Evolutionary conservation across 2,797 vertebrate species (phyloP).

Genomic region (Micromesistius poutassou): DNA sequence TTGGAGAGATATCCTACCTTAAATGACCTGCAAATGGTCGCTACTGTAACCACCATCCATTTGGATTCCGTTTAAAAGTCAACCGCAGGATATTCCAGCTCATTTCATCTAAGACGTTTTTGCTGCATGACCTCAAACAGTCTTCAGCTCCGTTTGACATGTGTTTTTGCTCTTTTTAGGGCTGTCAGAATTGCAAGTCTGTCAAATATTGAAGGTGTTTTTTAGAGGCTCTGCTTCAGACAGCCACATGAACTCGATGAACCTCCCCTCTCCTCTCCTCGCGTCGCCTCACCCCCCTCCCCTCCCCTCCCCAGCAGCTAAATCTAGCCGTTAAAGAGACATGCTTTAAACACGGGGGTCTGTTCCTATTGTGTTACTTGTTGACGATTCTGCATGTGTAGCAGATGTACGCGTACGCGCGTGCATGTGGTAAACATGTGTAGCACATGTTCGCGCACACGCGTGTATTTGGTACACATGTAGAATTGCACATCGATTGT

Average conservation of each 20-base stretch:
- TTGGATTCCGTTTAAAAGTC: conserved; percentile 53
- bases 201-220: conserved; percentile 62
- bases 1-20: conserved; percentile 47
- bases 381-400: neutral
- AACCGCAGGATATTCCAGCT: conserved; percentile 33
- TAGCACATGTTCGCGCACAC: neutral
- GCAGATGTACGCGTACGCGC: neutral
- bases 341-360: conserved; percentile 12
- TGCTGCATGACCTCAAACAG: conserved; percentile 40
- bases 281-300: conserved; percentile 4
- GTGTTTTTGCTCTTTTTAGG: conserved; percentile 44
- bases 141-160: conserved; percentile 45
- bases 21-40: conserved; percentile 72
- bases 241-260: conserved; percentile 75
- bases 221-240: conserved; percentile 54
- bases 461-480: too few relatives aligned
- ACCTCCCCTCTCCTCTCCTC: conserved; percentile 43
- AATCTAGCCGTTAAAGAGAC: conserved; percentile 68
- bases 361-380: neutral
- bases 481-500: too few relatives aligned
- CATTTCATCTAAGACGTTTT: conserved; percentile 37
- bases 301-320: conserved; percentile 58
- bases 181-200: conserved; percentile 46
- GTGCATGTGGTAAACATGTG: too few relatives aligned
- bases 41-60: conserved; percentile 56